phyloP scores from a whole-genome alignment of 1,140 invertebrate genomes.

The Sitobion miscanthi region DNA sequence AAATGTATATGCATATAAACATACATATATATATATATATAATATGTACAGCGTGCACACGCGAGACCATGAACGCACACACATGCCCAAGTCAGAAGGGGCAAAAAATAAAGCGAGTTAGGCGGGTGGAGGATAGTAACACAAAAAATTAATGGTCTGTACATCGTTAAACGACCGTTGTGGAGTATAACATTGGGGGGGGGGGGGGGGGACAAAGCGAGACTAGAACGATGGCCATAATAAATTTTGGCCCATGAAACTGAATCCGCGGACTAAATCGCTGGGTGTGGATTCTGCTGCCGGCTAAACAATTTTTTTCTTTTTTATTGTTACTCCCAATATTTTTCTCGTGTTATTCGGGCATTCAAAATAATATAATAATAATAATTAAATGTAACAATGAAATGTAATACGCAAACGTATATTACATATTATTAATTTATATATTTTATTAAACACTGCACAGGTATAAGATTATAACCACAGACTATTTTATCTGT shows the following conservation, averaged over 20 bases:
- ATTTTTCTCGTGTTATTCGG: background rate
- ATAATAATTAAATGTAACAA: background rate
- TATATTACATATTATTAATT: background rate
- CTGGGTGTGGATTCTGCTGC: background rate
- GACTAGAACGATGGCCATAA: conserved; percentile 25
- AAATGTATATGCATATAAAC: background rate
- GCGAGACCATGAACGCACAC: background rate
- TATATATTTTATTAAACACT: background rate
- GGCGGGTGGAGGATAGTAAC: background rate
- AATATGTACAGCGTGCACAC: background rate
- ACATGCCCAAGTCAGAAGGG: background rate
- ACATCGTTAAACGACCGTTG: conserved; percentile 41
- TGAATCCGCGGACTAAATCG: background rate
- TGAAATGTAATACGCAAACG: background rate
- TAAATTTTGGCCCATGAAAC: conserved; percentile 14
- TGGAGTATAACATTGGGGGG: background rate
- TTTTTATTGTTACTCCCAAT: background rate
- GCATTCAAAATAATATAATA: background rate
- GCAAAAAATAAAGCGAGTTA: background rate
- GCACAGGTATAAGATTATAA: too few relatives aligned
- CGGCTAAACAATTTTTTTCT: background rate
- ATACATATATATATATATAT: background rate
- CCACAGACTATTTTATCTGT: too few relatives aligned
- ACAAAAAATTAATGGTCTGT: conserved; percentile 42
- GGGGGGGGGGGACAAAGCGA: background rate